Base-by-base conservation (phyloP, 1,140 invertebrate genomes). In the Chelonus insularis region DNA sequence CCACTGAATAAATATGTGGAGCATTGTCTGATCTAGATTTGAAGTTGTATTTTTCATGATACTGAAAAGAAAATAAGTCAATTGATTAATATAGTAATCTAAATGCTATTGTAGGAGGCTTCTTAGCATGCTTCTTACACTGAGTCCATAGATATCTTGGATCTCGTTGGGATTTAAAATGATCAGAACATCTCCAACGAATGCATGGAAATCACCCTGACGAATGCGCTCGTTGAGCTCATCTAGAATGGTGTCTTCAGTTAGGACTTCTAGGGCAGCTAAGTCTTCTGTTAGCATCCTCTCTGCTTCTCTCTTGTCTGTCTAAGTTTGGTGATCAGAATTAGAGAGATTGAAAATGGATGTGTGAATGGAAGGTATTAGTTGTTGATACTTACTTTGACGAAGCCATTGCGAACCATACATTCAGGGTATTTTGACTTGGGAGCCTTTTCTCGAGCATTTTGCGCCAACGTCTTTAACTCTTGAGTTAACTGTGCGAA, bases 1-100 rank as follows among this genome's bases (percentile, higher is more conserved):
- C 93, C 1, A 96, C 87, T 1, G 91, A 87, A 77, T 91, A 97
- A 63, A 96, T 90, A 72, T 97, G 95, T 0, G 95, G 94, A 18
- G 90, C 88, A 73, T 96, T 94, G 71, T 95, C 93, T 11, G 91
- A 94, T 67, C 93, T 87, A 0, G 91, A 90, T 76, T 93, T 94
- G 71, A 86, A 91, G 66, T 88, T 86, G 72, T 96, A 96, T 75
- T 89, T 92, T 64, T 84, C 83, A 61, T 94, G 91, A 72, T 87
- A 86, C 92, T 95, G 77, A 45, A 86, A 80, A n/a, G n/a, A n/a
- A n/a, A n/a, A n/a, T n/a, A n/a, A n/a, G n/a, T n/a, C n/a, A n/a
- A n/a, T n/a, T n/a, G n/a, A n/a, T n/a, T n/a, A n/a, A n/a, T n/a
- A n/a, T n/a, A n/a, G n/a, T n/a, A n/a, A n/a, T n/a, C n/a, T n/a